Base-by-base conservation (phyloP, 2,888 invertebrate species). In the Lasioglossum lativentre region DNA sequence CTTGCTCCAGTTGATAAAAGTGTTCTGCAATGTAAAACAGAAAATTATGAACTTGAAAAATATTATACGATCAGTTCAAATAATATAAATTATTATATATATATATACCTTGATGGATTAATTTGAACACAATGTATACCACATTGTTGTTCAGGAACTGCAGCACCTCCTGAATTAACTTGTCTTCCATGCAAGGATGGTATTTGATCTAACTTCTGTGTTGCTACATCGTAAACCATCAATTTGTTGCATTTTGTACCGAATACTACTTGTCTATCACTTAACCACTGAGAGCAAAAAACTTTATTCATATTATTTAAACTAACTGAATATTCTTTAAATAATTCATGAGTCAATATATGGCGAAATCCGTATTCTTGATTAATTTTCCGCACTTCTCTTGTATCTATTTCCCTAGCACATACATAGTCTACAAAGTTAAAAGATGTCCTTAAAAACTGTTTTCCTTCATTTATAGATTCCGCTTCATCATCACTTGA, bases 161-260 rank as follows among this genome's bases (percentile, higher is more conserved):
- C 95, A 95, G 96, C 96, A 3, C 92, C 90, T 45, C 92, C 92
- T 5, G 96, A 94, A 91, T 96, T 96, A 93, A 96, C 96, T 94
- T 96, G 96, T 86, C 95, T 94, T 88, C 97, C 97, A 86, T 97
- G 96, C 83, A 98, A 96, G 1, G 98, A 98, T 19, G 99, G 99
- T 94, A 99, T 99, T 88, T 98, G 97, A 94, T 98, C 98, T 93
- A 98, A 96, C 80, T 98, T 97, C 79, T 98, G 97, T 59, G 98
- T 98, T 45, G 97, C 97, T 23, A 99, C 98, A 95, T 99, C 98
- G 95, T 99, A 98, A 52, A 99, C 98, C 96, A 99, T 97, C 88
- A 99, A 95, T 97, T 98, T 99, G 96, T 99, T 99, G 95, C 99
- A 99, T 95, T 99, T 99, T 76, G 99, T 99, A 79, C 99, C 99